phyloP scores from a whole-genome alignment of 2,888 invertebrate species.

The Agrenia bidenticulata region DNA sequence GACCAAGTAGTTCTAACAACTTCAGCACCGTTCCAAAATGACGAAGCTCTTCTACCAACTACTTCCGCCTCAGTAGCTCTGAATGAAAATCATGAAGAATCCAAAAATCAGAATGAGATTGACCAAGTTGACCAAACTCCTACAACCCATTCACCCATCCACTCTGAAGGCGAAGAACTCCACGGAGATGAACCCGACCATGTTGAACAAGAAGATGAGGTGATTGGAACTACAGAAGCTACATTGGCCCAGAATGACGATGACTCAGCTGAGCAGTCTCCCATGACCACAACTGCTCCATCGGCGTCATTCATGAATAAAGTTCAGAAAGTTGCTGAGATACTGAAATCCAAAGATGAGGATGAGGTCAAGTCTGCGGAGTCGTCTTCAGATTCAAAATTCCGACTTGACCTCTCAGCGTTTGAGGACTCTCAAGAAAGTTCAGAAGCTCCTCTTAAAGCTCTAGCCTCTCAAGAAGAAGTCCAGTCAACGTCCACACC shows the following conservation, averaged over 20 bases:
- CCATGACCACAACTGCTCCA: background rate
- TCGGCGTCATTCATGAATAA: conserved; percentile 22
- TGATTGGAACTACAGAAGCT: too few species aligned
- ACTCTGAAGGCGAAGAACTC: background rate
- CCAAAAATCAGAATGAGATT: too few species aligned
- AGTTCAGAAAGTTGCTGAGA: conserved; percentile 31
- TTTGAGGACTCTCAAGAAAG: conserved; percentile 30
- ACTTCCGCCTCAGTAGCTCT: too few species aligned
- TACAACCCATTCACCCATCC: background rate
- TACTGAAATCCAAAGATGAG: background rate
- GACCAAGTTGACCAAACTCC: background rate
- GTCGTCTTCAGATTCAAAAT: conserved; percentile 27
- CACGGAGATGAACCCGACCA: too few species aligned
- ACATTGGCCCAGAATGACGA: background rate
- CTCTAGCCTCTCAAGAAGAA: background rate
- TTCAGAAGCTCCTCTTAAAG: background rate
- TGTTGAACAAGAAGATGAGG: too few species aligned
- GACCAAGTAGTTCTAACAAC: background rate
- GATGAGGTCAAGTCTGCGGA: background rate
- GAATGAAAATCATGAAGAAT: too few species aligned
- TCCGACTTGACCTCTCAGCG: conserved; percentile 34
- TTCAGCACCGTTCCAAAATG: background rate
- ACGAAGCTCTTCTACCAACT: too few species aligned
- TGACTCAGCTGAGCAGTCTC: background rate
- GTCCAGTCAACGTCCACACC: background rate